Conservation (phyloP, 2,113 vertebrate genomes). For the Tretioscincus oriximinensis region DNA sequence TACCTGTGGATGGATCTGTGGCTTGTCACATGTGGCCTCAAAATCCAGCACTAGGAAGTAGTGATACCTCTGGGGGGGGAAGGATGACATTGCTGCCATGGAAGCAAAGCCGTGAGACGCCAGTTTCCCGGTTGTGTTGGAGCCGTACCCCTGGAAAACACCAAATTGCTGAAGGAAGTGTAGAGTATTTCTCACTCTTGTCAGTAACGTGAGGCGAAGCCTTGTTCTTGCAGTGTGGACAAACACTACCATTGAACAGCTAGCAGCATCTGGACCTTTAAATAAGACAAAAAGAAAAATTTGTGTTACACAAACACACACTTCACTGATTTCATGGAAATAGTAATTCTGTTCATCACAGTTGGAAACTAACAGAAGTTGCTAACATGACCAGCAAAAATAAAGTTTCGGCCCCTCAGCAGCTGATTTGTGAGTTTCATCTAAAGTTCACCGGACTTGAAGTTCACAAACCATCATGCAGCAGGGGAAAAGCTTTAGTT, state of each 20-base stretch:
- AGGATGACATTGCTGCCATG: slow-evolving; percentile 84
- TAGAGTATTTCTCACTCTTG: slow-evolving; percentile 74
- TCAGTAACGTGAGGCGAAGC: slow-evolving; percentile 73
- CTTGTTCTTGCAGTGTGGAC: slow-evolving; percentile 77
- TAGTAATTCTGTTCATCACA: slow-evolving; percentile 10
- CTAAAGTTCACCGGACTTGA: too few relatives aligned
- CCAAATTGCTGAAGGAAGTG: slow-evolving; percentile 58
- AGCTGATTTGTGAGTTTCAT: too few relatives aligned
- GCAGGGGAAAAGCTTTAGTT: too few relatives aligned
- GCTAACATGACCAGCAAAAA: too few relatives aligned
- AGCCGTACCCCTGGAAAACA: slow-evolving; percentile 72
- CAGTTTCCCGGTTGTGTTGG: slow-evolving; percentile 80
- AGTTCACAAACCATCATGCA: too few relatives aligned
- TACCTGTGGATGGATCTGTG: slow-evolving; percentile 86
- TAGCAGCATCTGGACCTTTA: slow-evolving; percentile 81
- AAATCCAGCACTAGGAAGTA: slow-evolving; percentile 89
- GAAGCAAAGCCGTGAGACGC: slow-evolving; percentile 82
- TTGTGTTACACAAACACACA: slow-evolving; percentile 53
- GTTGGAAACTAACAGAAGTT: not conserved
- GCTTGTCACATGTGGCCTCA: slow-evolving; percentile 84
- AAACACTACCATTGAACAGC: slow-evolving; percentile 80
- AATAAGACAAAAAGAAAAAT: slow-evolving; percentile 51
- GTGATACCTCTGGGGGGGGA: slow-evolving; percentile 85
- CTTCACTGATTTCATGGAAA: not conserved
- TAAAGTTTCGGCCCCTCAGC: too few relatives aligned